phyloP scores from a whole-genome alignment of 2,113 vertebrate species.

The Rhizomys pruinosus region DNA sequence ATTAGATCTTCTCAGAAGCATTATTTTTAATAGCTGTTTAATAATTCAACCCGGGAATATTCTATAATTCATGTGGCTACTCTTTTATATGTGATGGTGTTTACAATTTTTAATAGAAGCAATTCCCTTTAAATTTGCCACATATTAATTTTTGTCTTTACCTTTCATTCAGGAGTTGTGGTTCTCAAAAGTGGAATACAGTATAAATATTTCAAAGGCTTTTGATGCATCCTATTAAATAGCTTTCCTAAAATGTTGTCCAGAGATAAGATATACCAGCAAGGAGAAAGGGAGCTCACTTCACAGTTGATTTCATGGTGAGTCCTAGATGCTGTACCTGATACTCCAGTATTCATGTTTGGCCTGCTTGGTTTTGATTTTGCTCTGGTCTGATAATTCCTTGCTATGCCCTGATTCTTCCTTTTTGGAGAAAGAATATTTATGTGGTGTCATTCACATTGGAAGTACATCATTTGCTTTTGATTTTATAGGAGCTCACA shows the following conservation, averaged over 20 bases:
- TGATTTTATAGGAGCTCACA: too few species aligned
- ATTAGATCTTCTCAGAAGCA: constrained; percentile 20
- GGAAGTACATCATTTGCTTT: too few species aligned
- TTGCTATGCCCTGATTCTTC: neutral
- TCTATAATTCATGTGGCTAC: constrained; percentile 52
- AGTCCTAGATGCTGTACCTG: neutral
- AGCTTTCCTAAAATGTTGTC: constrained; percentile 28
- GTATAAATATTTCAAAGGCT: constrained; percentile 26
- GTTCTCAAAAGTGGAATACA: constrained; percentile 3
- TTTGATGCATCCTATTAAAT: neutral
- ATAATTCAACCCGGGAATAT: constrained; percentile 31
- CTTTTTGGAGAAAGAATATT: too few species aligned
- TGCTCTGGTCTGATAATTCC: neutral
- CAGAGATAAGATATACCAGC: neutral
- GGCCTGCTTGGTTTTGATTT: neutral
- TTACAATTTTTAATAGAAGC: constrained; percentile 16
- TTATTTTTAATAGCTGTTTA: constrained; percentile 57
- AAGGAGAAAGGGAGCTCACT: neutral
- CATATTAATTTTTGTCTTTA: constrained; percentile 33
- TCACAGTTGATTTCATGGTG: neutral
- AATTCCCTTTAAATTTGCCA: neutral
- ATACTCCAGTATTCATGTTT: neutral
- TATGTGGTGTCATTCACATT: too few species aligned
- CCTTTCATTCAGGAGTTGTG: neutral
- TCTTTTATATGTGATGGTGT: constrained; percentile 15